Evolutionary conservation across 2,113 vertebrate genomes (phyloP).

Genomic region (Pseudorhombus dupliciocellatus): DNA sequence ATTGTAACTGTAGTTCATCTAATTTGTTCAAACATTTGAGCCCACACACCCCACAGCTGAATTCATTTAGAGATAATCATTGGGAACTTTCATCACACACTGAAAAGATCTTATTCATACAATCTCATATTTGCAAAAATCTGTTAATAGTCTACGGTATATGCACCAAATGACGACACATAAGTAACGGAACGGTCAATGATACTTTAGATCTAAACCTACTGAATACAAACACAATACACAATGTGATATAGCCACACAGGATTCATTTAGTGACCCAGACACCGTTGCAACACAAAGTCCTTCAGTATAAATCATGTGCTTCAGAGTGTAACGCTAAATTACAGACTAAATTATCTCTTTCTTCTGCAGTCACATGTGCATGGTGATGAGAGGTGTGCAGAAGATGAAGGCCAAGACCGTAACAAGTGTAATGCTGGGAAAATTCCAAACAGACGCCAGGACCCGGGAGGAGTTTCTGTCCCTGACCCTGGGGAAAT

Average conservation of each 20-base stretch:
- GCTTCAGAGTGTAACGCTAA: not conserved
- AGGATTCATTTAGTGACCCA: not conserved
- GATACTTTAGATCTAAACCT: not conserved
- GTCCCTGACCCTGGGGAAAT: constrained; percentile 37
- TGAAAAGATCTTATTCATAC: too few species aligned
- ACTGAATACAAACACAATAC: not conserved
- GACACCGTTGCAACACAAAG: not conserved
- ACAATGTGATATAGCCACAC: not conserved
- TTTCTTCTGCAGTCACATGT: constrained; percentile 59
- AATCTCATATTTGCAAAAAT: not conserved
- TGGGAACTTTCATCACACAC: too few species aligned
- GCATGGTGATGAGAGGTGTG: constrained; percentile 64
- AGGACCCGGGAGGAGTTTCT: constrained; percentile 73
- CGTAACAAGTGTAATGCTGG: constrained; percentile 65
- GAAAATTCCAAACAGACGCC: constrained; percentile 66
- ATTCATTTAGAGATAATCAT: too few species aligned
- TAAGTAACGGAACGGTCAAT: not conserved
- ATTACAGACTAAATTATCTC: not conserved
- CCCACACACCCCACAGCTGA: too few species aligned
- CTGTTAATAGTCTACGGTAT: not conserved
- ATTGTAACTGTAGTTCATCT: too few species aligned
- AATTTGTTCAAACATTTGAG: too few species aligned
- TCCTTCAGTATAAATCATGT: not conserved
- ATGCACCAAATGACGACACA: too few species aligned
- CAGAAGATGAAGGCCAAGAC: constrained; percentile 73